phyloP scores from a whole-genome alignment of 2,113 vertebrate genomes.

The Emydocephalus ijimae region DNA sequence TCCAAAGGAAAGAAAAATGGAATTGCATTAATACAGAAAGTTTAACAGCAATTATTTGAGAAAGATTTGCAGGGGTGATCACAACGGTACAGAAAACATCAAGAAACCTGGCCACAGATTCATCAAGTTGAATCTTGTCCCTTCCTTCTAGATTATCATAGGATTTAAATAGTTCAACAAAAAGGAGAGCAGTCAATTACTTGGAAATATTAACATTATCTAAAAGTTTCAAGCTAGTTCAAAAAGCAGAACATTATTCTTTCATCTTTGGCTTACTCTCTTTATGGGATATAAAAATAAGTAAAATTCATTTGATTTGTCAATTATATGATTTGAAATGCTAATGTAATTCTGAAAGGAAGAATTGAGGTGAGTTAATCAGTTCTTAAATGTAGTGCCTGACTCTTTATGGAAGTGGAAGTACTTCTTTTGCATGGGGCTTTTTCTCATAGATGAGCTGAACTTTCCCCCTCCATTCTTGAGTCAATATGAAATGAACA shows the following conservation, averaged over 20 bases:
- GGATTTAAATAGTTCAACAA: neutral
- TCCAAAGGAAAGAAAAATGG: neutral
- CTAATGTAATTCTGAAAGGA: neutral
- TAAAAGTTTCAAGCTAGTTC: neutral
- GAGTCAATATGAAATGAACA: neutral
- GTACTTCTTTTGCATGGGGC: neutral
- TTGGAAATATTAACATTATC: neutral
- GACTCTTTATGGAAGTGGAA: neutral
- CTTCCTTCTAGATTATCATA: neutral
- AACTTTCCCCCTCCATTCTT: neutral
- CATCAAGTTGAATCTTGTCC: neutral
- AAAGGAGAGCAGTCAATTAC: neutral
- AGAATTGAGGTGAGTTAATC: neutral
- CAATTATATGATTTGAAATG: neutral
- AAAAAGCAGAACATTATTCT: neutral
- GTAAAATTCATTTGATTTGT: neutral
- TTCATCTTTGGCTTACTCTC: neutral
- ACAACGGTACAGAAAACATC: neutral
- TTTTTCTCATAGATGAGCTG: neutral
- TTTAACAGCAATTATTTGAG: neutral
- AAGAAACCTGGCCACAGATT: neutral
- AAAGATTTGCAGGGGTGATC: neutral
- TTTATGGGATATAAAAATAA: neutral
- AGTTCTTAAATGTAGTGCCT: neutral
- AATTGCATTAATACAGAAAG: neutral